Conservation (phyloP, 23 tunicate genomes). For the Corella eumyota region DNA sequence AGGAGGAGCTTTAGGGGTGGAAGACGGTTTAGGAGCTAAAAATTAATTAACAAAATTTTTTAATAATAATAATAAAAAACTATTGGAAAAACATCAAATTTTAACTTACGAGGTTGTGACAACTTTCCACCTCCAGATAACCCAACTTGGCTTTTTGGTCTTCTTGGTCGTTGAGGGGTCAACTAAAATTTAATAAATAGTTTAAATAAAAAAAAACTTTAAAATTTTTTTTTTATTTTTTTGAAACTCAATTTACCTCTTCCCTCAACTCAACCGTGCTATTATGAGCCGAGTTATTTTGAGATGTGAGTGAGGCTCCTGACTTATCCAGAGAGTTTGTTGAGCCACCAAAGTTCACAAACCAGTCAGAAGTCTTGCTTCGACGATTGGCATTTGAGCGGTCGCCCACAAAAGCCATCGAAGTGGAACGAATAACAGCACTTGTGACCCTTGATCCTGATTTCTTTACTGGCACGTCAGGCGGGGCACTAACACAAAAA, state of each 20-base stretch:
- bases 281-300: slow-evolving; percentile 10
- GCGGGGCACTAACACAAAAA: slow-evolving; percentile 49
- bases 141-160: slow-evolving; percentile 91
- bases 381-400: slow-evolving; percentile 19
- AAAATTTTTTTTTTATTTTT: neutral
- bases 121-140: slow-evolving; percentile 18
- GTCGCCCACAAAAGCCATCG: slow-evolving; percentile 25
- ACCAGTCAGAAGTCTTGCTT: slow-evolving; percentile 75
- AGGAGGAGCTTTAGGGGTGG: slow-evolving; percentile 15
- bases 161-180: slow-evolving; percentile 71
- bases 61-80: no score
- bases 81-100: no score
- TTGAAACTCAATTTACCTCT: slow-evolving; percentile 30
- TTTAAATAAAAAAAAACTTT: neutral
- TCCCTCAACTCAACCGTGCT: slow-evolving; percentile 76
- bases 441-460: slow-evolving; percentile 8
- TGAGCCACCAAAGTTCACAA: slow-evolving; percentile 43
- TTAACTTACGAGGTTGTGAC: no score
- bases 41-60: neutral
- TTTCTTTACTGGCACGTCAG: slow-evolving; percentile 79
- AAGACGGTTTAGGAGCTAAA: neutral
- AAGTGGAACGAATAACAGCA: slow-evolving; percentile 15
- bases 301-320: slow-evolving; percentile 12
- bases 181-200: slow-evolving; percentile 27
- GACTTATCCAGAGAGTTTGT: slow-evolving; percentile 68